Percentiles rank a stretch among this genome's conserved stretches.
Conservation (phyloP, 2,113 vertebrate species). For the Lasiurus borealis region DNA sequence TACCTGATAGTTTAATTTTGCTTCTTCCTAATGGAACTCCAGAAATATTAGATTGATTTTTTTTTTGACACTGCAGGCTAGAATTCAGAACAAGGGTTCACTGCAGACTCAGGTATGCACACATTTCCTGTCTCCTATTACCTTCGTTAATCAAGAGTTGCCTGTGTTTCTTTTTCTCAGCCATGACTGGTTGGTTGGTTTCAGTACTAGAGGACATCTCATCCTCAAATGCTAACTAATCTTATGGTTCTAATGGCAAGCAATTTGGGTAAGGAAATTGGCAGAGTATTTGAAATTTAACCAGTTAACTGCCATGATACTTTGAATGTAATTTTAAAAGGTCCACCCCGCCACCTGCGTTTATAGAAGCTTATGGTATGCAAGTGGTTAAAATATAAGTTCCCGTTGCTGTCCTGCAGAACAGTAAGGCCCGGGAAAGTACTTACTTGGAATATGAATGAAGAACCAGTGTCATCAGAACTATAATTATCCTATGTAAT, state of each 20-base stretch:
- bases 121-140: neutral
- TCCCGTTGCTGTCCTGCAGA: slow-evolving; percentile 39
- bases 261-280: slow-evolving; percentile 74
- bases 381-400: slow-evolving; percentile 52
- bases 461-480: slow-evolving; percentile 24
- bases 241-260: slow-evolving; percentile 63
- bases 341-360: too few species aligned
- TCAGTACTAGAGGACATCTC: too few species aligned
- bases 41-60: neutral
- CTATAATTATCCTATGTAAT: neutral
- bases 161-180: too few species aligned
- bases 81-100: neutral
- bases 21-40: neutral
- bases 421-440: slow-evolving; percentile 3
- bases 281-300: slow-evolving; percentile 66
- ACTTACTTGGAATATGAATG: slow-evolving; percentile 32
- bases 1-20: neutral
- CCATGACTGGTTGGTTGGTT: too few species aligned
- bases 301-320: too few species aligned
- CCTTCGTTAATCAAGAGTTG: neutral
- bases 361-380: too few species aligned
- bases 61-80: neutral
- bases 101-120: neutral
- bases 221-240: slow-evolving; percentile 71
- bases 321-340: too few species aligned